These are phyloP conservation scores for Tipula lateralis DNA, from an alignment of 2,888 invertebrate genomes.

Conservation along the genomic window DNA sequence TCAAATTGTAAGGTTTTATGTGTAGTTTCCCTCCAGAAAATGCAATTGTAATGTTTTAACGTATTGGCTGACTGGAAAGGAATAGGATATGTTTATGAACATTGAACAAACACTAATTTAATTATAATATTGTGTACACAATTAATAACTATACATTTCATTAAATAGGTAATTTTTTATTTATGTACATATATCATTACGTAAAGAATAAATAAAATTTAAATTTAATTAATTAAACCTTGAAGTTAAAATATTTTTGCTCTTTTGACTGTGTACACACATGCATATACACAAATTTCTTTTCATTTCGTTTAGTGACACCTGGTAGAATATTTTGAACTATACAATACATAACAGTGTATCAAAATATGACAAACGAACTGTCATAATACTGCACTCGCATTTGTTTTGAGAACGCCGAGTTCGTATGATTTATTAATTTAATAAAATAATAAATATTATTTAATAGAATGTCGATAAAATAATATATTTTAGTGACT, in stretches of 20 bases:
- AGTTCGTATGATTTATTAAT: background rate
- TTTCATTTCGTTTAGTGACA: background rate
- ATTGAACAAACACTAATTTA: background rate
- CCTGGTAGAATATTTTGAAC: background rate
- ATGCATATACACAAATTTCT: background rate
- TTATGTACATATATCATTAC: background rate
- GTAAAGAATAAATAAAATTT: background rate
- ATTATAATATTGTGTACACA: background rate
- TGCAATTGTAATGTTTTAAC: background rate
- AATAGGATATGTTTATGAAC: background rate
- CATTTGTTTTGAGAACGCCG: background rate
- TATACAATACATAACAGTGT: background rate
- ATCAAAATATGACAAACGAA: background rate
- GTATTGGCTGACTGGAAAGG: background rate
- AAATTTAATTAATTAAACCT: constrained; percentile 5
- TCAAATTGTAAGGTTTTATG: background rate
- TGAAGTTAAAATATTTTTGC: background rate
- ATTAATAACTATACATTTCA: background rate
- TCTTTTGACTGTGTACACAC: background rate
- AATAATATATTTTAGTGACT: background rate
- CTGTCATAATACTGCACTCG: background rate
- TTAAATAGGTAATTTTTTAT: background rate
- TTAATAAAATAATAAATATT: background rate
- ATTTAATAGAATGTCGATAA: no score
- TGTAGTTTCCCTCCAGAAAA: background rate